These are phyloP conservation scores for Eueremaeus valkanovi DNA, from an alignment of 2,888 invertebrate genomes.

Conservation along the genomic window DNA sequence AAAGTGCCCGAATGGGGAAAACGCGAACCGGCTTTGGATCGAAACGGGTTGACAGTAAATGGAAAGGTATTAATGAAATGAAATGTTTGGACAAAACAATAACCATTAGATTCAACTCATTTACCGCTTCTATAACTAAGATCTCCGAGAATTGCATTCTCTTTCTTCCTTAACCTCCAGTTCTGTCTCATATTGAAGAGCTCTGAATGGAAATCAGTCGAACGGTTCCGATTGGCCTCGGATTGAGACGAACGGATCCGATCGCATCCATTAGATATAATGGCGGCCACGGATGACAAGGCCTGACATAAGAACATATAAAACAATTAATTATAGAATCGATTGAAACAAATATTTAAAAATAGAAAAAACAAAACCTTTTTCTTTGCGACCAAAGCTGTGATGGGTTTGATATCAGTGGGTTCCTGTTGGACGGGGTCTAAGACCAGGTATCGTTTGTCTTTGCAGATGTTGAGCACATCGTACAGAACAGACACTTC, in stretches of 20 bases:
- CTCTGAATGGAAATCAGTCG: conserved; percentile 89
- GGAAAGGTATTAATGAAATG: conserved; percentile 8
- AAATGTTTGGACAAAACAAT: not conserved
- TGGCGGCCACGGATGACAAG: conserved; percentile 75
- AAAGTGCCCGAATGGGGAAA: conserved; percentile 90
- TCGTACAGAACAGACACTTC: conserved; percentile 89
- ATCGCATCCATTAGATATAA: conserved; percentile 79
- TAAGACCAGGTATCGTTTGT: conserved; percentile 87
- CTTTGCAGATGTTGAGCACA: conserved; percentile 84
- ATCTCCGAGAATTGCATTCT: conserved; percentile 90
- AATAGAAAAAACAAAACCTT: conserved; percentile 58
- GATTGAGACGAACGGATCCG: conserved; percentile 73
- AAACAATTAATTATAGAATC: conserved; percentile 41
- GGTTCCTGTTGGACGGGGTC: conserved; percentile 76
- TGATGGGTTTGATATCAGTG: conserved; percentile 79
- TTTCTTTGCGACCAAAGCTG: conserved; percentile 86
- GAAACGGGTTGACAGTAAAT: conserved; percentile 27
- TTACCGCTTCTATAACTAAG: conserved; percentile 80
- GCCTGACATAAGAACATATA: conserved; percentile 56
- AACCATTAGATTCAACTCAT: no score
- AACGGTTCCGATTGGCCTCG: conserved; percentile 62
- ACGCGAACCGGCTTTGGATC: conserved; percentile 73
- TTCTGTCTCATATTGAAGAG: conserved; percentile 80
- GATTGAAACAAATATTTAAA: not conserved
- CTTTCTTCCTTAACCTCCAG: conserved; percentile 94